Evolutionary conservation across 2,888 invertebrate species (phyloP).

Genomic region (Metalampra italica): DNA sequence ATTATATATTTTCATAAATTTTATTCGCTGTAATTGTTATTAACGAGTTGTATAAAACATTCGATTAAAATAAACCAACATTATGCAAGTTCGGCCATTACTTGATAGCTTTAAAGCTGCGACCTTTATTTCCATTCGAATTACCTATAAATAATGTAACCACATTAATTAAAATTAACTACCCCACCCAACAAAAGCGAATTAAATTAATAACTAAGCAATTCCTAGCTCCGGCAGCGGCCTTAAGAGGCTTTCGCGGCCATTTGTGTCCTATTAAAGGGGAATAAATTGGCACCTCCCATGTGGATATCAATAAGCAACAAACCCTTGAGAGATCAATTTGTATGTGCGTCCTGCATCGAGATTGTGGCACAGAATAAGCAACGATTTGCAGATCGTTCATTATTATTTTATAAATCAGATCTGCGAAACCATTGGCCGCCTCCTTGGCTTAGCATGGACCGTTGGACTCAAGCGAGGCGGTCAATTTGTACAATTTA

Average conservation of each 20-base stretch:
- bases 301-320: constrained; percentile 59
- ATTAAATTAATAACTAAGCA: constrained; percentile 7
- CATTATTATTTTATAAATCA: too few relatives aligned
- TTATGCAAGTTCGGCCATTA: too few relatives aligned
- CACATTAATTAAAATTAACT: constrained; percentile 9
- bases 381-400: too few relatives aligned
- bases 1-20: too few relatives aligned
- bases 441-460: too few relatives aligned
- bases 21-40: too few relatives aligned
- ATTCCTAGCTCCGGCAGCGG: neutral
- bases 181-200: constrained; percentile 7
- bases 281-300: constrained; percentile 56
- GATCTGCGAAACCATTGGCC: too few relatives aligned
- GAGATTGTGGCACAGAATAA: constrained; percentile 32
- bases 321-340: constrained; percentile 44
- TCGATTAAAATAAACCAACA: too few relatives aligned
- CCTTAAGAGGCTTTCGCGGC: constrained; percentile 8
- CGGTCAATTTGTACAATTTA: too few relatives aligned
- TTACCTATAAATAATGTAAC: too few relatives aligned
- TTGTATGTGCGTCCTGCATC: constrained; percentile 44
- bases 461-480: too few relatives aligned
- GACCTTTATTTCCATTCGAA: neutral
- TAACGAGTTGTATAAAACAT: too few relatives aligned
- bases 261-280: constrained; percentile 50
- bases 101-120: constrained; percentile 4